Evolutionary conservation across 2,797 vertebrate species (phyloP).

Genomic region (Diceros bicornis): DNA sequence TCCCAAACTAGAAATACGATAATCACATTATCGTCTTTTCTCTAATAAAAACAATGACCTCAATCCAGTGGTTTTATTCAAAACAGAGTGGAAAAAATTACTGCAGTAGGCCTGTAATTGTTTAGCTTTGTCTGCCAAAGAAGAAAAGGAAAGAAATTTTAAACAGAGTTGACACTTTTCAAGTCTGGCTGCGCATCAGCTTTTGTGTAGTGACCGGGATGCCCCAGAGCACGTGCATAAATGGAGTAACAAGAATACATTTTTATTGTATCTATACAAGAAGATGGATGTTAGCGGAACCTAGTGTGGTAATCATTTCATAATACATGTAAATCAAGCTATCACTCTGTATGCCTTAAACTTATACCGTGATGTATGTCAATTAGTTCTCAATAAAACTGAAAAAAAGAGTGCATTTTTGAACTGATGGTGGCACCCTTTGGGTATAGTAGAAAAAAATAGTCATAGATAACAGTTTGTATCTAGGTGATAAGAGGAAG

Average conservation of each 20-base stretch:
- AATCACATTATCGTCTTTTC: constrained; percentile 40
- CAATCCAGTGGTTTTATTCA: constrained; percentile 35
- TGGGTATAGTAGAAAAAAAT: background rate
- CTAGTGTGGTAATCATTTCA: background rate
- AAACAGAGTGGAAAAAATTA: background rate
- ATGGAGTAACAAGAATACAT: background rate
- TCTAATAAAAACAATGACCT: constrained; percentile 65
- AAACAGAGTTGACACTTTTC: background rate
- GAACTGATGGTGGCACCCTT: background rate
- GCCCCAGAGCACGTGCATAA: background rate
- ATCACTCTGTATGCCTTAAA: background rate
- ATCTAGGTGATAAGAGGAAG: background rate
- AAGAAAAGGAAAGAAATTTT: constrained; percentile 41
- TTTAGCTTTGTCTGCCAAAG: constrained; percentile 20
- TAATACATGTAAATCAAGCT: background rate
- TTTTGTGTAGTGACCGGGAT: background rate
- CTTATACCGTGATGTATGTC: background rate
- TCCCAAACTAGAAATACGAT: background rate
- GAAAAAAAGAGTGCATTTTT: background rate
- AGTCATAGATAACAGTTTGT: background rate
- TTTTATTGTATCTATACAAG: background rate
- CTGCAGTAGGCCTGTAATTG: background rate
- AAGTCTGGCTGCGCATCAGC: background rate
- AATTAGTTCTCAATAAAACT: background rate
- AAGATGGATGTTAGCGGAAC: background rate